Conservation (phyloP, 2,888 invertebrate species). For the Amitus sp. region DNA sequence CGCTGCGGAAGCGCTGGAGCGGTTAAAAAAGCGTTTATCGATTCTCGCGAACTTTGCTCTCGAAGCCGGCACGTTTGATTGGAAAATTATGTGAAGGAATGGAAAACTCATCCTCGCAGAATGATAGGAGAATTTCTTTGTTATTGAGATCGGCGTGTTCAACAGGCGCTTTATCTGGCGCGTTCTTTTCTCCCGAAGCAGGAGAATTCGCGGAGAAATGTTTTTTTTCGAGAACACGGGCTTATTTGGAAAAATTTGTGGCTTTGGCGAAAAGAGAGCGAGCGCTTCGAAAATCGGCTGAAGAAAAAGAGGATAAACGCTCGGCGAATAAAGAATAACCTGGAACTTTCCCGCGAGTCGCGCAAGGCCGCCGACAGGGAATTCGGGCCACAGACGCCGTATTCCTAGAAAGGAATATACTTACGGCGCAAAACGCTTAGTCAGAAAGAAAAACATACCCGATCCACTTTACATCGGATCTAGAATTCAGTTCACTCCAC, state of each 20-base stretch:
- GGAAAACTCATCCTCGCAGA: neutral
- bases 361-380: slow-evolving; percentile 41
- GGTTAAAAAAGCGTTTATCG: neutral
- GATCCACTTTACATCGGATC: neutral
- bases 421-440: slow-evolving; percentile 32
- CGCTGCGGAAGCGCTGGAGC: neutral
- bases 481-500: too few species aligned
- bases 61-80: neutral
- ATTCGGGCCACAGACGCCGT: slow-evolving; percentile 59
- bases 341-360: slow-evolving; percentile 26
- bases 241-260: too few species aligned
- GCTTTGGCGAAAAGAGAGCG: too few species aligned
- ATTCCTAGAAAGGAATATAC: slow-evolving; percentile 57
- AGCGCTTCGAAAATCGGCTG: too few species aligned
- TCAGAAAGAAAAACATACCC: slow-evolving; percentile 14
- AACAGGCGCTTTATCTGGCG: too few species aligned
- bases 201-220: too few species aligned
- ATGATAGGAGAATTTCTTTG: neutral
- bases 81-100: neutral
- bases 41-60: neutral
- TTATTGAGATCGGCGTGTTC: neutral
- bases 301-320: neutral
- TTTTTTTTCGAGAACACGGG: too few species aligned
- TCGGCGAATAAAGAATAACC: neutral
- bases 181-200: too few species aligned